Base-by-base conservation (phyloP, 2,888 invertebrate genomes). In the Timandra comae region DNA sequence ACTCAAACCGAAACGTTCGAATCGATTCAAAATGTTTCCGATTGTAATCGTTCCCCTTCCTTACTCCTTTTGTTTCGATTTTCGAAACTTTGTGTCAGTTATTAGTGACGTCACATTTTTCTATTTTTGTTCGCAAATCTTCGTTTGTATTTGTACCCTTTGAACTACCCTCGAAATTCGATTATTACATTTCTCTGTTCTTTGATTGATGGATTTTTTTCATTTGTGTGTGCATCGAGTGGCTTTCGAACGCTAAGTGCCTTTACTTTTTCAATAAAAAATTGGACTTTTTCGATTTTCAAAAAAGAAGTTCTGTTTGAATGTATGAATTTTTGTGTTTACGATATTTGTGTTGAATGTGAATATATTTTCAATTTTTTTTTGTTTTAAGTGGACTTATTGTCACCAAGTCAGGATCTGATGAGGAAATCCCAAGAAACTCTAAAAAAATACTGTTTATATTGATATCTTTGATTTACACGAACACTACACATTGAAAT, bases 171-270 rank as follows among this genome's bases (percentile, higher is more conserved):
- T 76, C 75, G 67, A 67, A 75, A 81, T 80, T 76, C 74, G 79
- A 81, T 81, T 80, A 81, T 78, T 72, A 69, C 75, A 72, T 75
- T 16, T 72, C 66, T 71, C 70, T 63, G 70, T 76, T 73, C 81
- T 84, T 78, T 81, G 84, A 84, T 85, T 82, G 82, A 80, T 77
- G 77, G 65, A 66, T 74, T 70, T 67, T 58, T 62, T 70, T 73
- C 70, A 64, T 62, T 53, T 52, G 61, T 61, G 37, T 27, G 41
- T 62, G 61, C 65, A 67, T 65, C 70, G 63, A 60, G 64, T 61
- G 71, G 70, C 68, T 71, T 70, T 56, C 53, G 61, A 65, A 63
- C 63, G 62, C 58, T 74, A 73, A 78, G 71, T 71, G 73, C 63
- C 57, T 64, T 67, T 72, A 68, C 67, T 57, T 41, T 36, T 20